phyloP scores from a whole-genome alignment of 1,140 invertebrate species.

The Heliconius melpomene region DNA sequence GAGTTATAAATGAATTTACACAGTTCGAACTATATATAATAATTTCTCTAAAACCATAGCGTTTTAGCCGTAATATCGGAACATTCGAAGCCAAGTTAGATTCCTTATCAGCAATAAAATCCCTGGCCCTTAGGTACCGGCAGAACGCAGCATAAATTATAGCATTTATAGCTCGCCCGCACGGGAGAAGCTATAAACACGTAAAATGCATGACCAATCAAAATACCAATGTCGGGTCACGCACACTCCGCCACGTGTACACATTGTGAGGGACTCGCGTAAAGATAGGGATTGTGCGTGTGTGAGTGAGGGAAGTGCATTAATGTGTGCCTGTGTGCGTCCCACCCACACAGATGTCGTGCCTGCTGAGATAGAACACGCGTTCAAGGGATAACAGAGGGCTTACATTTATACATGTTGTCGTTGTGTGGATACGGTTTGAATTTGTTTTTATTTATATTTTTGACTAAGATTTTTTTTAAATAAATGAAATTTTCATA shows the following conservation, averaged over 20 bases:
- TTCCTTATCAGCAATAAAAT: constrained; percentile 41
- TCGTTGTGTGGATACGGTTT: constrained; percentile 54
- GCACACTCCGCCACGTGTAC: constrained; percentile 50
- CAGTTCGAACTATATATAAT: no score
- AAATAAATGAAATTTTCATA: background rate
- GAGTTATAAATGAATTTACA: no score
- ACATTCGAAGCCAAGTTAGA: constrained; percentile 32
- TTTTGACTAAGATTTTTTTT: background rate
- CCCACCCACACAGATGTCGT: constrained; percentile 54
- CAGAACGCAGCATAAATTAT: constrained; percentile 67
- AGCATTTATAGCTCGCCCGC: constrained; percentile 67
- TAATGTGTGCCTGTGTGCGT: constrained; percentile 50
- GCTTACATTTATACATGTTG: constrained; percentile 65
- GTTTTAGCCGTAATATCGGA: constrained; percentile 23
- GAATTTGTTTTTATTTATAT: constrained; percentile 26
- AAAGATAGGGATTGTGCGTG: constrained; percentile 23
- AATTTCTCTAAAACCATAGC: background rate
- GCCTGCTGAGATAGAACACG: constrained; percentile 74
- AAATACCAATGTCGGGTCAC: constrained; percentile 78
- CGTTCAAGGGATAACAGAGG: constrained; percentile 78
- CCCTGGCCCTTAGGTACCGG: constrained; percentile 49
- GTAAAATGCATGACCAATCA: constrained; percentile 82
- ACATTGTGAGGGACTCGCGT: constrained; percentile 34
- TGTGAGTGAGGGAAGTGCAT: constrained; percentile 56
- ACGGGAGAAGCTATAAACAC: constrained; percentile 74